Evolutionary conservation across 2,797 vertebrate genomes (phyloP), one percentile per base, ranked within the genome.

Genomic region (Xenops minutus): DNA sequence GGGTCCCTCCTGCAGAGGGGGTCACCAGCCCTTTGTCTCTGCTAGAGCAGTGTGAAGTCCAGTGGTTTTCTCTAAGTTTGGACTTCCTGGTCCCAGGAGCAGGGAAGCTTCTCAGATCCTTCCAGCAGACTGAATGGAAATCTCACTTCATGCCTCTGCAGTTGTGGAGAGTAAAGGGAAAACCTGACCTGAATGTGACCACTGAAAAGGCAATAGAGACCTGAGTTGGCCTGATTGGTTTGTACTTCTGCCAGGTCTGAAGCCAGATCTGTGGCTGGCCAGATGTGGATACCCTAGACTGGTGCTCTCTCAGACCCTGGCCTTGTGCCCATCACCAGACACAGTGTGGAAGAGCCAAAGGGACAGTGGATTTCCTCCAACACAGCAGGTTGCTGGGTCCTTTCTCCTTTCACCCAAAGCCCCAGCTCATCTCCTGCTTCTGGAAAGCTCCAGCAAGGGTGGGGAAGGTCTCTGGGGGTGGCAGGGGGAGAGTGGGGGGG

Each of bases 371-470:
- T 82, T 69, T 43, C 81, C 80, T 85, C 55, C 68, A 55, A 49
- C 66, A 88, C 0, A 3, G 71, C 72, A 88, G 68, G 79, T 85
- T 4, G 1, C 26, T 56, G 62, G 15, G 43, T 83, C 71, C 82
- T 94, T 96, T 94, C 89, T 95, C 89, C 79, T 87, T 95, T 95
- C 88, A 92, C 85, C 79, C 68, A 68, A 63, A 91, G 75, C 88
- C 79, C 67, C 73, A 61, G 63, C 64, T 90, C 88, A n/a, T 90
- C 91, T 94, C 54, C 75, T 75, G 46, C 91, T 93, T 97, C 88
- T 92, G 92, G 95, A 96, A 97, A 97, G 77, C 95, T 95, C 93
- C 93, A 81, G 51, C 66, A 91, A 83, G 93, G 92, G 95, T 86
- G 86, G 72, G 44, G 46, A 61, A 71, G 58, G 87, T 93, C 92